phyloP scores from a whole-genome alignment of 2,797 vertebrate genomes.

The Phylloscopus collybita region DNA sequence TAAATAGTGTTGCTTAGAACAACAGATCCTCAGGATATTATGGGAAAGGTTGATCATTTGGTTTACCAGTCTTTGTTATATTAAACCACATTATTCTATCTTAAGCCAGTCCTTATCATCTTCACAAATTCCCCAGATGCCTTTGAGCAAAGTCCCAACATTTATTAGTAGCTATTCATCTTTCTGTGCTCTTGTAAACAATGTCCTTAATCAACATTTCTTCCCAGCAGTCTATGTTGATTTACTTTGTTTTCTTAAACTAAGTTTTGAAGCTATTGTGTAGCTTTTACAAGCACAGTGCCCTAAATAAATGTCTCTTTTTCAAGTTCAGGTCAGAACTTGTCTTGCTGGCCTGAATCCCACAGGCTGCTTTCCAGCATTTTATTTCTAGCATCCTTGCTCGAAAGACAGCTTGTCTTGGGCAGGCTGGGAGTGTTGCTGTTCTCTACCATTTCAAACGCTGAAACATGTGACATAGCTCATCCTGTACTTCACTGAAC shows the following conservation, averaged over 20 bases:
- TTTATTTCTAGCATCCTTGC: slow-evolving; percentile 14
- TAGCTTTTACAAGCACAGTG: not conserved
- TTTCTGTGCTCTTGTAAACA: slow-evolving; percentile 51
- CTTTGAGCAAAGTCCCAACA: slow-evolving; percentile 40
- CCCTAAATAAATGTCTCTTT: not conserved
- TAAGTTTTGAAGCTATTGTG: not conserved
- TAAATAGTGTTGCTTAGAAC: not conserved
- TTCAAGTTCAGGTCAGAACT: not conserved
- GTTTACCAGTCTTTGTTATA: slow-evolving; percentile 19
- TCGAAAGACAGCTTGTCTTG: not conserved
- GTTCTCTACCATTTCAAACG: not conserved
- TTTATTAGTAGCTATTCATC: slow-evolving; percentile 60
- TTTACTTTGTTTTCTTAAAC: slow-evolving; percentile 46
- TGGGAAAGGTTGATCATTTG: slow-evolving; percentile 4
- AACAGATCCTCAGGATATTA: not conserved
- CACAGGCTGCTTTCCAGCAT: not conserved
- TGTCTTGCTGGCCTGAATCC: slow-evolving; percentile 1
- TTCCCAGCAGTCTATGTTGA: slow-evolving; percentile 7
- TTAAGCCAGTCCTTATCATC: slow-evolving; percentile 35
- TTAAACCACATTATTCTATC: slow-evolving; percentile 50
- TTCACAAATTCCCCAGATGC: slow-evolving; percentile 55
- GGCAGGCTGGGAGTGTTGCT: not conserved
- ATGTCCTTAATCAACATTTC: slow-evolving; percentile 42
- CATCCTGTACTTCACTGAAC: not conserved
- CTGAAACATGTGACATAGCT: not conserved